Base-by-base conservation (phyloP, 2,113 vertebrate species). In the Rattus rattus region DNA sequence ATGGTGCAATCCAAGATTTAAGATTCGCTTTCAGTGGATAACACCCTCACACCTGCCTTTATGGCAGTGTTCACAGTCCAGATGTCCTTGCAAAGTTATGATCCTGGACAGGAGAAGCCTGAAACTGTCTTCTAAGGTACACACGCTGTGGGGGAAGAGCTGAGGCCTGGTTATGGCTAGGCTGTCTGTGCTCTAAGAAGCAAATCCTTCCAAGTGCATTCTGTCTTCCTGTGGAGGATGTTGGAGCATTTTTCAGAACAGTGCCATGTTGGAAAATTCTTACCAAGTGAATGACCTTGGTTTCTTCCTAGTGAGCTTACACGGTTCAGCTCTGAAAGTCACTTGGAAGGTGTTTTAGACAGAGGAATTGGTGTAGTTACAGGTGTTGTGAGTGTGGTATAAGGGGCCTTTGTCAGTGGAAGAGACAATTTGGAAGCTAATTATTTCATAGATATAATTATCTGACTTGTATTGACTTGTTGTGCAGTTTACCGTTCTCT, bases 401-500 rank as follows among this genome's bases (percentile, higher is more conserved):
- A 14, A 92, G 49, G 93, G 87, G 26, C 33, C 80, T 91, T 96
- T 85, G 94, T 88, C 54, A 69, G 65, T 92, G 47, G 61, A 89
- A 75, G 75, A 73, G 52, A 72, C 90, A 20, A 36, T 88, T 59
- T n/a, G 30, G 43, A 92, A 96, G 56, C 79, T 84, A 88, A 90
- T 95, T 90, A 83, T 77, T 95, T 97, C 63, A 79, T 91, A 90
- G 84, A 65, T 87, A 63, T 2, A 72, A 67, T 81, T 97, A 94
- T 93, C 20, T 91, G 86, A 43, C 75, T 87, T 91, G 17, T 12
- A 65, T 67, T 91, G 81, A 96, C 92, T 94, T 95, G 39, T 94
- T 91, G 47, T 77, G 49, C 69, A 95, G 28, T 90, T 96, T 92
- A 73, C 93, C 65, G 6, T 85, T 96, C 90, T 36, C 47, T 85